Conservation (phyloP, 2,113 vertebrate genomes). For the Megaceryle maxima region DNA sequence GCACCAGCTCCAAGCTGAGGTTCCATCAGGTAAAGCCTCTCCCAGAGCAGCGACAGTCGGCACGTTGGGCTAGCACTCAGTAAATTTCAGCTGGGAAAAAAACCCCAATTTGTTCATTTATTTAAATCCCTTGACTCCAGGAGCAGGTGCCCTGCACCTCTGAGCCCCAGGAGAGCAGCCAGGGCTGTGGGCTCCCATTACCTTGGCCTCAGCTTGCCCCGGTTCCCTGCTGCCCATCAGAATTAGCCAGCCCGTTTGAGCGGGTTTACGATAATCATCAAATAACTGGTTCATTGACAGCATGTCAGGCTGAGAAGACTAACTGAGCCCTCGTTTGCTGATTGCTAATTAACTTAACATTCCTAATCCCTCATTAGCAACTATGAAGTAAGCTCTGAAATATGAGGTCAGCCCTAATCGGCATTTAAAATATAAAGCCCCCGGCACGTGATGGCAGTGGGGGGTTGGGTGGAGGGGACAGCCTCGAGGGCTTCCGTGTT, state of each 20-base stretch:
- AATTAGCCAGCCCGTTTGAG: not conserved
- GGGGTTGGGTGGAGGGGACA: not conserved
- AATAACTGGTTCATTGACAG: slow-evolving; percentile 28
- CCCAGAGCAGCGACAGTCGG: not conserved
- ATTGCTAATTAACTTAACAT: slow-evolving; percentile 66
- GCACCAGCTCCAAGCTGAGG: not conserved
- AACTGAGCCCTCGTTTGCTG: slow-evolving; percentile 47
- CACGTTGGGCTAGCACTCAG: not conserved
- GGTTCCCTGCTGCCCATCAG: not conserved
- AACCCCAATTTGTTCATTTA: not conserved
- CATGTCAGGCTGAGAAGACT: not conserved
- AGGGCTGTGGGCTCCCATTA: not conserved
- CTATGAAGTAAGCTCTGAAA: slow-evolving; percentile 61
- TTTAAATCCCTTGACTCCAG: not conserved
- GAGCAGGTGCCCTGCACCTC: not conserved
- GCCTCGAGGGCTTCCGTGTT: not conserved
- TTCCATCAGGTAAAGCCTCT: not conserved
- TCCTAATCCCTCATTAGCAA: slow-evolving; percentile 67
- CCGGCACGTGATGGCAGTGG: not conserved
- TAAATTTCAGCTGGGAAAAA: not conserved
- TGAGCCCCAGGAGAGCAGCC: not conserved
- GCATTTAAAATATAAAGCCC: slow-evolving; percentile 32
- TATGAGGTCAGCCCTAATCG: slow-evolving; percentile 64
- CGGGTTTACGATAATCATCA: slow-evolving; percentile 2
- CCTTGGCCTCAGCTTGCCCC: not conserved